A percentile compares a stretch with the other conserved stretches of the same genome.
Conservation (phyloP, 2,888 invertebrate species). For the Eupithecia pulchellata region DNA sequence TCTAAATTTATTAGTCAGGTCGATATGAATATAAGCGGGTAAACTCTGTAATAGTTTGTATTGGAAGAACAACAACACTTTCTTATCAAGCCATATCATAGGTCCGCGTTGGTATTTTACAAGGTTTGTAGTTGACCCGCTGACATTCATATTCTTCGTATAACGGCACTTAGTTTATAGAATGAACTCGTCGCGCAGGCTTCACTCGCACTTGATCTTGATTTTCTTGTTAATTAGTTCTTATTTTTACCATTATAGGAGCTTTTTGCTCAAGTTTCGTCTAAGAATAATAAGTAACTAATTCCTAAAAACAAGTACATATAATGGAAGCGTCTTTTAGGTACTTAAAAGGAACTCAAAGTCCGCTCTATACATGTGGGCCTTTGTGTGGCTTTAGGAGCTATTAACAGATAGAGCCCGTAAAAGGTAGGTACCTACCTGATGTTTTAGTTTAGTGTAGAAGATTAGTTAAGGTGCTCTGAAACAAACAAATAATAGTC, state of each 20-base stretch:
- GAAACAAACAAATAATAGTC: background rate
- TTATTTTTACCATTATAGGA: too few relatives aligned
- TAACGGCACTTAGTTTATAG: too few relatives aligned
- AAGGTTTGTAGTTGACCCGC: background rate
- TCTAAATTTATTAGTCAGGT: background rate
- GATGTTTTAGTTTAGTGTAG: background rate
- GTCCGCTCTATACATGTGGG: background rate
- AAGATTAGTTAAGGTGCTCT: background rate
- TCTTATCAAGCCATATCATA: background rate
- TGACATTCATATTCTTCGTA: too few relatives aligned
- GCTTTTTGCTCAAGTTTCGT: background rate
- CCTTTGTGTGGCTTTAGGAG: background rate
- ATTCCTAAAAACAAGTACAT: too few relatives aligned
- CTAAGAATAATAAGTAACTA: background rate
- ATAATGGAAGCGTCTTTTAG: background rate
- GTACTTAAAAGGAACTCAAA: background rate
- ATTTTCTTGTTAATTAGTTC: too few relatives aligned
- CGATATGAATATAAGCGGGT: background rate
- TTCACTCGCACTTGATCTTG: too few relatives aligned
- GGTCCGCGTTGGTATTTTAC: background rate
- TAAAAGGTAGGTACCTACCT: background rate
- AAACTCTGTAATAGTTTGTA: background rate
- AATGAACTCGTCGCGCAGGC: too few relatives aligned
- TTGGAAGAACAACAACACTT: background rate
- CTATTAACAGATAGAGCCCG: background rate